phyloP scores from a whole-genome alignment of 2,888 invertebrate species.

The Loripinus fragilis region DNA sequence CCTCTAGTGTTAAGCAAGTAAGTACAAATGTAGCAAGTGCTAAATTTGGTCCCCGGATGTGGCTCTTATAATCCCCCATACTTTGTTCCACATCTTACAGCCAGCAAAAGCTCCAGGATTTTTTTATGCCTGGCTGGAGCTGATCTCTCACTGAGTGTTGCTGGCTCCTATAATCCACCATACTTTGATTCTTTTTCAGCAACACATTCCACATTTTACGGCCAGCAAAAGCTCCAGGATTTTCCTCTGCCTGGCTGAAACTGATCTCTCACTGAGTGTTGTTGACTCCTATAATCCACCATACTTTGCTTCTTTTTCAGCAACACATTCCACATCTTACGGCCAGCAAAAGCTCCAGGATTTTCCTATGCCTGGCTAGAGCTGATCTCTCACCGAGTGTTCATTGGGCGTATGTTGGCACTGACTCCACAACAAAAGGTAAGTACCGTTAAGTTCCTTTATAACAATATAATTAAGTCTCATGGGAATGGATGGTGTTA shows the following conservation, averaged over 20 bases:
- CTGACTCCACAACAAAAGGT: conserved; percentile 90
- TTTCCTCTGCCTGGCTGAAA: conserved; percentile 99
- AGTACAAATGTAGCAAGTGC: too few relatives aligned
- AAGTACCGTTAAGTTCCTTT: too few relatives aligned
- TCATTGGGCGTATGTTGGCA: conserved; percentile 96
- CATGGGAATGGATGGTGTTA: too few relatives aligned
- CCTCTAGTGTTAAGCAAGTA: too few relatives aligned
- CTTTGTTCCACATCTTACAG: conserved; percentile 95
- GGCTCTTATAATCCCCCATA: conserved; percentile 85
- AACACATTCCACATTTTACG: conserved; percentile 96
- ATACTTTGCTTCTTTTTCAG: conserved; percentile 86
- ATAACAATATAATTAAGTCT: too few relatives aligned
- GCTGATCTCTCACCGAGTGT: conserved; percentile 97
- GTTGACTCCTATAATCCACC: conserved; percentile 70
- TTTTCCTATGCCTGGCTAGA: conserved; percentile 99
- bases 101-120: conserved; percentile 98
- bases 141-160: conserved; percentile 95
- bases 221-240: conserved; percentile 96
- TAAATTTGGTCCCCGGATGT: too few relatives aligned
- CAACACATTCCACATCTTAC: conserved; percentile 95
- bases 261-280: conserved; percentile 95
- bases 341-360: conserved; percentile 96
- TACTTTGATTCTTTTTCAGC: conserved; percentile 87
- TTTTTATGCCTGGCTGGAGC: conserved; percentile 98
- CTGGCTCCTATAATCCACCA: conserved; percentile 77